These are phyloP conservation scores for Patella caerulea DNA, from an alignment of 2,888 invertebrate genomes.

Conservation along the genomic window DNA sequence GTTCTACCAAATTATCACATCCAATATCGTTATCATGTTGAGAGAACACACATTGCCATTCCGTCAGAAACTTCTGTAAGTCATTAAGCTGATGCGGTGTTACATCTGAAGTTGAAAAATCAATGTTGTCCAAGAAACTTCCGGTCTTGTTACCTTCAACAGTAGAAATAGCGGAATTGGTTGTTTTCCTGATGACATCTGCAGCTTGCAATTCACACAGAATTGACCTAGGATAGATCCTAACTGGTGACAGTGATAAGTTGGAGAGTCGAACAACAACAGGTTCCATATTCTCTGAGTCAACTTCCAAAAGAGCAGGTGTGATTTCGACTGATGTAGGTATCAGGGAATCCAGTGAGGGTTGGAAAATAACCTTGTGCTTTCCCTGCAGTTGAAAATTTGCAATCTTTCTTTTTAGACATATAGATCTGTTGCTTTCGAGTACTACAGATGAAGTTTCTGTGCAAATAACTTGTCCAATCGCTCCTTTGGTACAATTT, in stretches of 20 bases:
- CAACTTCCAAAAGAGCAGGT: background rate
- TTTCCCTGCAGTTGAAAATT: background rate
- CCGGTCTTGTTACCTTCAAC: background rate
- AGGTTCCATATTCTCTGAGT: background rate
- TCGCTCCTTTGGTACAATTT: background rate
- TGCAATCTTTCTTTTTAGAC: background rate
- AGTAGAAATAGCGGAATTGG: background rate
- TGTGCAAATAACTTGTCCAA: background rate
- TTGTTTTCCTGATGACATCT: background rate
- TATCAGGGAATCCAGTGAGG: background rate
- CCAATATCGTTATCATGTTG: slow-evolving; percentile 20
- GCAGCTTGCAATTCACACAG: background rate
- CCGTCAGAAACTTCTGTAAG: background rate
- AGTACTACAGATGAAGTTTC: background rate
- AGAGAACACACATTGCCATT: background rate
- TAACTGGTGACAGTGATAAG: background rate
- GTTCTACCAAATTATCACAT: slow-evolving; percentile 24
- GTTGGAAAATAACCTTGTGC: background rate
- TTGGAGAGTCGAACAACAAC: background rate
- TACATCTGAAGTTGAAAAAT: background rate
- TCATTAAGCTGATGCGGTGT: background rate
- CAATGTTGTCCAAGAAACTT: background rate
- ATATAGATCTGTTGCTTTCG: background rate
- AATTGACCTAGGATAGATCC: background rate
- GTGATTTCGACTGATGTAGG: background rate